Conservation (phyloP, 2,113 vertebrate species). For the Nyctereutes procyonoides region DNA sequence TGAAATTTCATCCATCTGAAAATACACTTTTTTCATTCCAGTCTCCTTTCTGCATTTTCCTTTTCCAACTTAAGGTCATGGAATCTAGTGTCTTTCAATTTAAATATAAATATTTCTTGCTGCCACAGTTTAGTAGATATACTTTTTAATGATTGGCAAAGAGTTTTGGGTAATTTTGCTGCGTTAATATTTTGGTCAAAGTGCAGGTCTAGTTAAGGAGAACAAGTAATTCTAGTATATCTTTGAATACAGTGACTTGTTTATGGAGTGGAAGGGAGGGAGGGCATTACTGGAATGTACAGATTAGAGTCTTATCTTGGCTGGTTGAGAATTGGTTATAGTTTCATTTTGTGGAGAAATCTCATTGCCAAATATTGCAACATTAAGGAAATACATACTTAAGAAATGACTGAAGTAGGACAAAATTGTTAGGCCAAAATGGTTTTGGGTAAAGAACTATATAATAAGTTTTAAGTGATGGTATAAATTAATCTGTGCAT, state of each 20-base stretch:
- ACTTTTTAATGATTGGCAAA: constrained; percentile 24
- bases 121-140: not conserved
- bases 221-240: constrained; percentile 57
- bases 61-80: constrained; percentile 5
- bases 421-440: constrained; percentile 11
- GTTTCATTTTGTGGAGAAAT: constrained; percentile 55
- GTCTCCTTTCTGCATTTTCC: not conserved
- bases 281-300: constrained; percentile 54
- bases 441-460: constrained; percentile 20
- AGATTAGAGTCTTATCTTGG: constrained; percentile 69
- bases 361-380: constrained; percentile 45
- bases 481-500: not conserved
- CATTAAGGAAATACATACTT: constrained; percentile 44
- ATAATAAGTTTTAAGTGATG: constrained; percentile 34
- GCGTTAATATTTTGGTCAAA: not conserved
- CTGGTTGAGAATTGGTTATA: constrained; percentile 47
- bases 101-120: constrained; percentile 13
- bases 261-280: not conserved
- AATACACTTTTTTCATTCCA: not conserved
- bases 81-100: not conserved
- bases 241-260: constrained; percentile 49
- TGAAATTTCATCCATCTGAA: not conserved
- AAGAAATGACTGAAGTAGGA: constrained; percentile 15
- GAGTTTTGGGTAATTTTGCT: constrained; percentile 11
- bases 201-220: not conserved